These are phyloP conservation scores for Polymixis lichenea DNA, from an alignment of 2,888 invertebrate genomes.

Conservation along the genomic window DNA sequence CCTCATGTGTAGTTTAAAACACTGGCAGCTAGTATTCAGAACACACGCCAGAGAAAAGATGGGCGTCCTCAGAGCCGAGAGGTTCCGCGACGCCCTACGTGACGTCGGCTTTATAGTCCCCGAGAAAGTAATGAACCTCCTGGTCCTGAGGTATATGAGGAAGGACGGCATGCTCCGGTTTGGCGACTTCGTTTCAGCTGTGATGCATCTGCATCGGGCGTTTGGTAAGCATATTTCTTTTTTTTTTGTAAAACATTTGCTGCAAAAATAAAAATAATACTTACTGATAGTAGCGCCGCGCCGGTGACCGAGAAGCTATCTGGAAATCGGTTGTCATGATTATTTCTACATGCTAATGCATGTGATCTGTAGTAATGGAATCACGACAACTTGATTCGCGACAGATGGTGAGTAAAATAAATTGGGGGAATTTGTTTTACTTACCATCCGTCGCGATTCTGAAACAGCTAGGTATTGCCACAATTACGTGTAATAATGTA, in stretches of 20 bases:
- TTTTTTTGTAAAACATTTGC: not conserved
- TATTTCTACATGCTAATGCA: not conserved
- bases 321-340: not conserved
- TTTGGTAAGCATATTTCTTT: slow-evolving; percentile 93
- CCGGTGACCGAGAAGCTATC: not conserved
- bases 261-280: not conserved
- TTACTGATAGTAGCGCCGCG: not conserved
- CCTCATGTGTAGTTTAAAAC: slow-evolving; percentile 96
- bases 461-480: too few species aligned
- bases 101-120: slow-evolving; percentile 97
- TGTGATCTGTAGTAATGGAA: not conserved
- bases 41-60: slow-evolving; percentile 97
- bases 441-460: too few species aligned
- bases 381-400: not conserved
- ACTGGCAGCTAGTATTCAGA: slow-evolving; percentile 97
- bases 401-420: too few species aligned
- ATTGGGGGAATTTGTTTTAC: too few species aligned
- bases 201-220: slow-evolving; percentile 96
- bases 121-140: slow-evolving; percentile 95
- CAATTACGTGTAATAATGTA: too few species aligned
- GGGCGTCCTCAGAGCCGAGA: slow-evolving; percentile 96
- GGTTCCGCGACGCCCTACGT: slow-evolving; percentile 94
- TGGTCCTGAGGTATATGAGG: slow-evolving; percentile 96
- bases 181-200: slow-evolving; percentile 97
- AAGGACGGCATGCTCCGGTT: slow-evolving; percentile 97